Percentiles rank a stretch among this genome's conserved stretches.
These are phyloP conservation scores for Manis crassicaudata DNA, from an alignment of 2,797 vertebrate genomes.

Conservation along the genomic window DNA sequence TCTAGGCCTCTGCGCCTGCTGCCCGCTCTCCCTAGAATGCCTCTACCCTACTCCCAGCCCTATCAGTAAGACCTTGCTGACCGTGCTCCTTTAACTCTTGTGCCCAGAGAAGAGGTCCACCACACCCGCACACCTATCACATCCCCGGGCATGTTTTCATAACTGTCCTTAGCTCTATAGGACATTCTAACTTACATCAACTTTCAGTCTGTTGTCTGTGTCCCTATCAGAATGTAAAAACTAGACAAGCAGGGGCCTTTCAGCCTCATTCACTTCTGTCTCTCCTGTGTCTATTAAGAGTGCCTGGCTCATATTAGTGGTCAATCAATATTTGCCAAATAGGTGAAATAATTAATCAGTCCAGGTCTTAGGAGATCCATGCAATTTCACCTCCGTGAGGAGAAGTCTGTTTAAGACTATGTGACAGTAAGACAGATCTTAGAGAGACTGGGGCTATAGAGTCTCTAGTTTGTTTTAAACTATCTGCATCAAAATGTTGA, in stretches of 20 bases:
- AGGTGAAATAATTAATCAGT: conserved; percentile 9
- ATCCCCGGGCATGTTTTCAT: neutral
- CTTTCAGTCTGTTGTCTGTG: neutral
- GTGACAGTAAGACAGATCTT: neutral
- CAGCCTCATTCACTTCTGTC: neutral
- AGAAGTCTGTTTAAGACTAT: neutral
- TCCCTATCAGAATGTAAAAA: neutral
- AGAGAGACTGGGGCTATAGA: neutral
- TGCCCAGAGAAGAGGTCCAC: neutral
- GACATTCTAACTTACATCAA: neutral
- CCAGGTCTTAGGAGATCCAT: neutral
- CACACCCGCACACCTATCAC: neutral
- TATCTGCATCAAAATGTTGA: conserved; percentile 9
- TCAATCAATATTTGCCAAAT: conserved; percentile 48
- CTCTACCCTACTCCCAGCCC: neutral
- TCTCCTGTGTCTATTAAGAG: neutral
- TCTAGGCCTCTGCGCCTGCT: neutral
- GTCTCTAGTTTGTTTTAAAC: conserved; percentile 38
- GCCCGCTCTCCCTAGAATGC: neutral
- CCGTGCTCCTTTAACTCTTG: neutral
- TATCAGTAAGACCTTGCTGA: neutral
- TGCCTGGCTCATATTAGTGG: neutral
- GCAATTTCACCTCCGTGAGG: neutral
- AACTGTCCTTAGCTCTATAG: neutral
- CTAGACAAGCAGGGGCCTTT: neutral